These are phyloP conservation scores for Nothobranchius furzeri DNA, from an alignment of 2,113 vertebrate genomes.

Conservation along the genomic window DNA sequence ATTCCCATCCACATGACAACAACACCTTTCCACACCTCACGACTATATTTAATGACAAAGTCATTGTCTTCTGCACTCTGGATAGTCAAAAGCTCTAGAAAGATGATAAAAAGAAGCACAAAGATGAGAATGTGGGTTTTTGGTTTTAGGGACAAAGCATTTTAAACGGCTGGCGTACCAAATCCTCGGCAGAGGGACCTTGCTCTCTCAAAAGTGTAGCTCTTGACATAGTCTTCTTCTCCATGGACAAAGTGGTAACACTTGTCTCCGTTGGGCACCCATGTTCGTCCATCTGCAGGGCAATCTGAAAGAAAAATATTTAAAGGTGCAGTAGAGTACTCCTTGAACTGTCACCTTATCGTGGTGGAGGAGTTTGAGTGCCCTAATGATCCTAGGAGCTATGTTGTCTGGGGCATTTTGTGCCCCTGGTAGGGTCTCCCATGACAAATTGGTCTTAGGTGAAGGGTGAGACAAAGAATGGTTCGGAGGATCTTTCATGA, in stretches of 20 bases:
- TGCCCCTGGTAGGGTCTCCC: no score
- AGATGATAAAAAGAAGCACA: not conserved
- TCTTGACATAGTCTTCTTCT: slow-evolving; percentile 71
- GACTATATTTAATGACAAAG: slow-evolving; percentile 72
- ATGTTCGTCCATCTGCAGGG: slow-evolving; percentile 78
- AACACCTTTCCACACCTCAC: slow-evolving; percentile 73
- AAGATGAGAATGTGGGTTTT: not conserved
- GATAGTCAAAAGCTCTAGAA: slow-evolving; percentile 74
- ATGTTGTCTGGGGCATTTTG: no score
- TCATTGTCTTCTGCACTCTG: slow-evolving; percentile 70
- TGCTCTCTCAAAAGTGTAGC: slow-evolving; percentile 69
- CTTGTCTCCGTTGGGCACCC: slow-evolving; percentile 68
- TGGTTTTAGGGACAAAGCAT: not conserved
- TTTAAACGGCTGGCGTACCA: slow-evolving; percentile 41
- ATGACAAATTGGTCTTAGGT: no score
- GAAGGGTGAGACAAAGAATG: no score
- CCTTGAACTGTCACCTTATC: no score
- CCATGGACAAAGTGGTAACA: slow-evolving; percentile 82
- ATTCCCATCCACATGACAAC: slow-evolving; percentile 79
- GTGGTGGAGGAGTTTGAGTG: no score
- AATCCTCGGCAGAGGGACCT: slow-evolving; percentile 63
- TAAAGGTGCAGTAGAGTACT: no score
- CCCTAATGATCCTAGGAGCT: no score
- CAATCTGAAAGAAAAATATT: slow-evolving; percentile 66
- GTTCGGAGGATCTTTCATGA: no score